Conservation (phyloP, 2,888 invertebrate genomes). For the Tenthredo amoena region DNA sequence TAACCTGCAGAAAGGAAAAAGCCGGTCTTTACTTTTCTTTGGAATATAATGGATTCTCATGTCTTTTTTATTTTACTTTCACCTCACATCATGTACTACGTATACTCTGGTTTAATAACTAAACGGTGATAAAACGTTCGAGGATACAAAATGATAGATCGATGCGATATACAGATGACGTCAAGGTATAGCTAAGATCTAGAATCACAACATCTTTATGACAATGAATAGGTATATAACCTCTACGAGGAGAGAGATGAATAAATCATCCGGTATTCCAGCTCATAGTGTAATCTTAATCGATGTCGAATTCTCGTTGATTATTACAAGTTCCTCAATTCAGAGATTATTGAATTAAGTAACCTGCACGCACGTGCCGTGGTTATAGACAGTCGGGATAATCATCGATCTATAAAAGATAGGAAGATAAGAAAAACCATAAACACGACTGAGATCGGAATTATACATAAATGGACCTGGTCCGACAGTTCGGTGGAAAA, state of each 20-base stretch:
- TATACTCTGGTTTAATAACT: not conserved
- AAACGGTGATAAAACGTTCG: not conserved
- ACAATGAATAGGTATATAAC: not conserved
- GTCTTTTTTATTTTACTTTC: too few relatives aligned
- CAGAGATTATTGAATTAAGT: conserved; percentile 3
- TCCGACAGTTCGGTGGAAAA: conserved; percentile 27
- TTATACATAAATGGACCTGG: conserved; percentile 10
- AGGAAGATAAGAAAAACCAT: not conserved
- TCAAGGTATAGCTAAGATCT: not conserved
- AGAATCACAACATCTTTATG: conserved; percentile 9
- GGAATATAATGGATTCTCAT: too few relatives aligned
- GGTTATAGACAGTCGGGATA: not conserved
- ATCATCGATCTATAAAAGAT: not conserved
- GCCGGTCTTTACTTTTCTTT: too few relatives aligned
- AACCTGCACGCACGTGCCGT: not conserved
- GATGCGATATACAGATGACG: not conserved
- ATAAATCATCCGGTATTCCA: not conserved
- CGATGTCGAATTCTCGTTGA: not conserved
- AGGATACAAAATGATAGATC: not conserved
- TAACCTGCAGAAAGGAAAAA: not conserved
- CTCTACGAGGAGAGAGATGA: not conserved
- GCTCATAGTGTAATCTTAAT: not conserved
- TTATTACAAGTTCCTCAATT: not conserved
- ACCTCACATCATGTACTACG: too few relatives aligned
- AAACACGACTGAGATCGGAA: not conserved